Evolutionary conservation across 1,140 invertebrate species (phyloP).

Genomic region (Camponotus pennsylvanicus): DNA sequence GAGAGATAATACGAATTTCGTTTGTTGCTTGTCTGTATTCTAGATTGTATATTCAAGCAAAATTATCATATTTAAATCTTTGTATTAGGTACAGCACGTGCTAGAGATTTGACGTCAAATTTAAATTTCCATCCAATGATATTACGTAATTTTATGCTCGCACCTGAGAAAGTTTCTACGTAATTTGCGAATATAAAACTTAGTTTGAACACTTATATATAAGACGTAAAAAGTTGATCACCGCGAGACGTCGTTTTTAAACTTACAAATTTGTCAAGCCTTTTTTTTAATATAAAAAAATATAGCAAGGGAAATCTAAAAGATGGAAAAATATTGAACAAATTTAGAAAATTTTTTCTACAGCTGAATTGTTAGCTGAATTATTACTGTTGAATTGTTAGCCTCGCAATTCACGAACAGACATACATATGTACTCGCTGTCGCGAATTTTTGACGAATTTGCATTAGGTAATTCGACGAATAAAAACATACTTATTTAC

Average conservation of each 20-base stretch:
- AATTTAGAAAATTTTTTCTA: conserved; percentile 15
- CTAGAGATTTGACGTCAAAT: background rate
- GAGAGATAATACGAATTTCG: no score
- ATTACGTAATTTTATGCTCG: conserved; percentile 29
- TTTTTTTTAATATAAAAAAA: conserved; percentile 3
- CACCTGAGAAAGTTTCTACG: conserved; percentile 10
- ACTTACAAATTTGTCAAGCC: background rate
- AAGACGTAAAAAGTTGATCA: conserved; percentile 40
- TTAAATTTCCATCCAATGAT: conserved; percentile 41
- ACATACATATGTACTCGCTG: background rate
- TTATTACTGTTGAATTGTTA: background rate
- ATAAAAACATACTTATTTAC: background rate
- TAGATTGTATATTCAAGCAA: conserved; percentile 4
- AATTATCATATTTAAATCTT: conserved; percentile 42
- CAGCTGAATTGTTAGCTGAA: background rate
- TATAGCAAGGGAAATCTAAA: conserved; percentile 3
- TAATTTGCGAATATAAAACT: conserved; percentile 44
- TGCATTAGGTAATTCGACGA: background rate
- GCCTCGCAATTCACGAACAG: background rate
- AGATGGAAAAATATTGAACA: background rate
- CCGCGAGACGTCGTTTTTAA: conserved; percentile 18
- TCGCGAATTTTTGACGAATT: conserved; percentile 9
- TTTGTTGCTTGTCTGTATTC: background rate
- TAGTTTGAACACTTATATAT: conserved; percentile 14
- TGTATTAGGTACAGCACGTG: background rate